phyloP scores from a whole-genome alignment of 1,140 invertebrate species.

The Pachypsylla venusta region DNA sequence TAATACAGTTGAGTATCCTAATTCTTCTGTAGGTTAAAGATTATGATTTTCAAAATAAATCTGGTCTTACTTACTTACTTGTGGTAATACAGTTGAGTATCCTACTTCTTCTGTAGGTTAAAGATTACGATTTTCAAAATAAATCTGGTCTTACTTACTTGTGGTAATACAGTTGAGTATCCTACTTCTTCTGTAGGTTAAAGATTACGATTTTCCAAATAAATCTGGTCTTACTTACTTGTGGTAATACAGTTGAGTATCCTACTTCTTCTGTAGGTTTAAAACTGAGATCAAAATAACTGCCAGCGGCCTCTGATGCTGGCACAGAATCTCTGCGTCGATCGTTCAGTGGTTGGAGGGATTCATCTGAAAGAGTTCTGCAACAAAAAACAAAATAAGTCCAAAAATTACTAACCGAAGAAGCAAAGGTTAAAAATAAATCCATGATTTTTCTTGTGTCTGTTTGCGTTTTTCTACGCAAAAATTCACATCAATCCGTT shows the following conservation, averaged over 20 bases:
- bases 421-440: background rate
- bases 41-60: no score
- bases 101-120: no score
- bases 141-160: no score
- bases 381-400: background rate
- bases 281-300: slow-evolving; percentile 18
- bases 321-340: background rate
- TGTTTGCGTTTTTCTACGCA: no score
- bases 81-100: no score
- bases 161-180: slow-evolving; percentile 14
- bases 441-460: no score
- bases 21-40: no score
- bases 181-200: slow-evolving; percentile 16
- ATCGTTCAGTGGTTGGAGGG: background rate
- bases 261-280: slow-evolving; percentile 16
- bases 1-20: no score
- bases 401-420: background rate
- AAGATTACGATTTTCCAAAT: slow-evolving; percentile 10
- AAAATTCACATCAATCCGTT: no score
- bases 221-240: slow-evolving; percentile 11
- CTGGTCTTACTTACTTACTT: no score
- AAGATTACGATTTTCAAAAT: no score
- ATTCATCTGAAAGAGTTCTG: background rate
- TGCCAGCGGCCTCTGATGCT: slow-evolving; percentile 15
- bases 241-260: slow-evolving; percentile 14